A percentile compares a stretch with the other conserved stretches of the same genome.
Evolutionary conservation across 2,797 vertebrate genomes (phyloP).

Genomic region (Cirrhinus mrigala): DNA sequence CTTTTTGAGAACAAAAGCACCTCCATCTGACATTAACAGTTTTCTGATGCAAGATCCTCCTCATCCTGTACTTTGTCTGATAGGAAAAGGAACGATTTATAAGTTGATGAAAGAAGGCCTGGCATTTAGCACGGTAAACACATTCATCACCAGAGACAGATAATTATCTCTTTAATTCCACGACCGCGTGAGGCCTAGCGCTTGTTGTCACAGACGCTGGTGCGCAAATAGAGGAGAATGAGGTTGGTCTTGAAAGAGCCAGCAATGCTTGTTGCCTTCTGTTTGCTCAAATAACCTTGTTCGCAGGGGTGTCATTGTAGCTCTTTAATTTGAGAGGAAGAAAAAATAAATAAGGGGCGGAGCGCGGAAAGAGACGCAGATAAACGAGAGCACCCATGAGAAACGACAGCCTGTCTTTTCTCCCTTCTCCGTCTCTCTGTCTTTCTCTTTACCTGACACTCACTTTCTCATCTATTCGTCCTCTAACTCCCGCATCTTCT

Average conservation of each 20-base stretch:
- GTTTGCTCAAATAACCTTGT: constrained; percentile 58
- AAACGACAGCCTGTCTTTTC: constrained; percentile 36
- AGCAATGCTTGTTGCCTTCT: constrained; percentile 39
- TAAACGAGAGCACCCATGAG: constrained; percentile 46
- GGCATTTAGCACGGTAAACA: constrained; percentile 79
- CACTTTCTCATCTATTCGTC: background rate
- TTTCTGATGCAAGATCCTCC: constrained; percentile 35
- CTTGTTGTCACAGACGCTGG: constrained; percentile 64
- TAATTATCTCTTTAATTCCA: constrained; percentile 80
- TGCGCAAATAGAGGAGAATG: constrained; percentile 61
- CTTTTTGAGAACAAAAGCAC: constrained; percentile 44
- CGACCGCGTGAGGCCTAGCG: constrained; percentile 63
- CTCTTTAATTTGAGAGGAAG: constrained; percentile 44
- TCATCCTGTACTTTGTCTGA: constrained; percentile 52
- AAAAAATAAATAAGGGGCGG: constrained; percentile 29
- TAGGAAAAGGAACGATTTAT: constrained; percentile 57
- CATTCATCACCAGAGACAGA: constrained; percentile 81
- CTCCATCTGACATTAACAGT: constrained; percentile 36
- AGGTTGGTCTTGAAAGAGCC: constrained; percentile 55
- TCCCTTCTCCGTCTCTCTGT: background rate
- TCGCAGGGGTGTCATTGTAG: constrained; percentile 39
- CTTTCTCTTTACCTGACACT: background rate
- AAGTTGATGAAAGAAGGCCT: constrained; percentile 74
- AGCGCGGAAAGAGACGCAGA: constrained; percentile 15
- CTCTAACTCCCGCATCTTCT: background rate